Evolutionary conservation across 2,888 invertebrate species (phyloP).

Genomic region (Lepidonotus clava): DNA sequence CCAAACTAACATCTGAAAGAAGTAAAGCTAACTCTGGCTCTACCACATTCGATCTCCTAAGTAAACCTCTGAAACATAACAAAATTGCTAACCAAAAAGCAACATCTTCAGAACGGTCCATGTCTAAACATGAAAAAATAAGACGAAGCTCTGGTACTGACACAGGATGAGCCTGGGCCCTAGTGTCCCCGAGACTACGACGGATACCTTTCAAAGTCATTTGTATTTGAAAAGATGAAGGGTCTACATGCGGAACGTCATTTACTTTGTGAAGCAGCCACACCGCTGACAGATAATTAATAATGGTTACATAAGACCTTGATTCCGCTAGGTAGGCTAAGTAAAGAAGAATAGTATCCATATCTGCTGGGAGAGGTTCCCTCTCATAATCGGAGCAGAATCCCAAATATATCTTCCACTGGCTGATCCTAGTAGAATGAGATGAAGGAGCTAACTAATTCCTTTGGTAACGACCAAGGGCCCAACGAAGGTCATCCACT

Average conservation of each 20-base stretch:
- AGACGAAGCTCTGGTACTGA: background rate
- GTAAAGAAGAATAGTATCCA: background rate
- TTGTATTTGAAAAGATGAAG: background rate
- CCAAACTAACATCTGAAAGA: background rate
- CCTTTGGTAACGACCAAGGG: background rate
- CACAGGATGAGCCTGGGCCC: background rate
- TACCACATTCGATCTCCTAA: background rate
- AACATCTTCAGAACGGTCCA: background rate
- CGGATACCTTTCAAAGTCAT: background rate
- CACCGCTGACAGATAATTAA: background rate
- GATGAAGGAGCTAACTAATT: background rate
- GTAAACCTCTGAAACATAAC: background rate
- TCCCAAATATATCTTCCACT: background rate
- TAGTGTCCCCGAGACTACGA: background rate
- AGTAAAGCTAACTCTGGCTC: background rate
- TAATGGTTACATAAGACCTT: background rate
- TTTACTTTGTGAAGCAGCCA: background rate
- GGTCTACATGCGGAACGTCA: background rate
- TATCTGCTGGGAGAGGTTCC: background rate
- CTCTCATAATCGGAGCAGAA: background rate
- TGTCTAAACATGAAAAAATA: background rate
- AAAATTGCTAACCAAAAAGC: background rate
- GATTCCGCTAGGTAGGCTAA: background rate
- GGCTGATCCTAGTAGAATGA: background rate
- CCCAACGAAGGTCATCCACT: background rate